Percentiles rank a stretch among this genome's conserved stretches.
Conservation (phyloP, 2,113 vertebrate genomes). For the Gallinago paraguaiae region DNA sequence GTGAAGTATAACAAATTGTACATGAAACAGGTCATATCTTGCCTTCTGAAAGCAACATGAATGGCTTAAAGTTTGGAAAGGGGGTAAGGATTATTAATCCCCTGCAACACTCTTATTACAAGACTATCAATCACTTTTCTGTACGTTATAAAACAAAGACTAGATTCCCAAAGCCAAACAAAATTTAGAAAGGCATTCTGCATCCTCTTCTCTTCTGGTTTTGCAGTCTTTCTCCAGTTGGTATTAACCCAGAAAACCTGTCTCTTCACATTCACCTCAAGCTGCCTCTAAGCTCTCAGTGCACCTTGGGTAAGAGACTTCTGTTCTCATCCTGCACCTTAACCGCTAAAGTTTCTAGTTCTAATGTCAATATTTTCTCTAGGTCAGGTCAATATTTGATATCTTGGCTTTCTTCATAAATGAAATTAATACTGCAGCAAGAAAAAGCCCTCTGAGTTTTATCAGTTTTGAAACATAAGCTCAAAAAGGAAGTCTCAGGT, state of each 20-base stretch:
- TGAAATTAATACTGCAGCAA: neutral
- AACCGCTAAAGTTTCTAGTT: neutral
- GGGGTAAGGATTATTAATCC: neutral
- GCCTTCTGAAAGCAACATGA: neutral
- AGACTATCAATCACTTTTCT: neutral
- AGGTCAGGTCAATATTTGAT: slow-evolving; percentile 40
- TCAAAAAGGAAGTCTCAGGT: neutral
- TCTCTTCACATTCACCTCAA: neutral
- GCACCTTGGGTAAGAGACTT: neutral
- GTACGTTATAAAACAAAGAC: neutral
- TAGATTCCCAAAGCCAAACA: neutral
- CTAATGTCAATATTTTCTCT: slow-evolving; percentile 33
- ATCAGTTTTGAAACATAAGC: neutral
- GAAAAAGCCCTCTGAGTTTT: neutral
- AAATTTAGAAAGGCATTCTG: neutral
- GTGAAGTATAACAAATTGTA: neutral
- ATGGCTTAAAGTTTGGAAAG: neutral
- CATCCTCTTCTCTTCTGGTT: neutral
- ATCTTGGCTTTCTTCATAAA: neutral
- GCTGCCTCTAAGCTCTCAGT: neutral
- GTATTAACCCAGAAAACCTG: slow-evolving; percentile 16
- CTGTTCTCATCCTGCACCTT: neutral
- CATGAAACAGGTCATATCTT: accelerated
- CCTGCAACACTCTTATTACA: neutral
- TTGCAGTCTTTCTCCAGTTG: neutral